A percentile compares a stretch with the other conserved stretches of the same genome.
Evolutionary conservation across 2,113 vertebrate species (phyloP).

Genomic region (Dicaeum eximium): DNA sequence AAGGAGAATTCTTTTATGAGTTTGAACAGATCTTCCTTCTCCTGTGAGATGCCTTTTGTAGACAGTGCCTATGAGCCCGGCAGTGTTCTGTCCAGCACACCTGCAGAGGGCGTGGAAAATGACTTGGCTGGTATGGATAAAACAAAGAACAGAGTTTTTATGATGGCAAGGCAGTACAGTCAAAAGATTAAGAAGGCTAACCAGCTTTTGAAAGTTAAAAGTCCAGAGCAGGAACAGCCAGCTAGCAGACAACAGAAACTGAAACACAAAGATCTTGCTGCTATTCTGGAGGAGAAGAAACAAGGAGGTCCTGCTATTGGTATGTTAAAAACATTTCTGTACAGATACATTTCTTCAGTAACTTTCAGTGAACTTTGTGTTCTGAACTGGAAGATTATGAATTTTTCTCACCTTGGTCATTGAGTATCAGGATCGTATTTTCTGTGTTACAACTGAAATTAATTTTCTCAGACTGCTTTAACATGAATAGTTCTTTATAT

Average conservation of each 20-base stretch:
- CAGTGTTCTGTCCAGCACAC: constrained; percentile 67
- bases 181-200: constrained; percentile 99
- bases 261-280: constrained; percentile 86
- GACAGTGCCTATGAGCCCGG: constrained; percentile 75
- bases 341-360: not conserved
- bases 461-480: not conserved
- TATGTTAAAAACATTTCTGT: constrained; percentile 58
- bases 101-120: constrained; percentile 69
- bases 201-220: constrained; percentile 91
- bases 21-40: constrained; percentile 77
- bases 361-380: not conserved
- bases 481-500: not conserved
- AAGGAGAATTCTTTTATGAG: constrained; percentile 72
- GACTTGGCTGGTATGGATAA: constrained; percentile 80
- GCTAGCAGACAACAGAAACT: constrained; percentile 69
- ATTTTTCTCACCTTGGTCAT: not conserved
- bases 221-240: constrained; percentile 84
- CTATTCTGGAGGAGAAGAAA: constrained; percentile 95
- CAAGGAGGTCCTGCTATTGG: constrained; percentile 96
- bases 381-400: not conserved
- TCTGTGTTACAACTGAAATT: not conserved
- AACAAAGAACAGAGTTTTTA: constrained; percentile 88
- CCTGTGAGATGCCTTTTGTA: constrained; percentile 74
- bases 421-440: not conserved
- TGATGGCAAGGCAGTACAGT: constrained; percentile 97